Base-by-base conservation (phyloP, 2,113 vertebrate species). In the Sorex araneus region DNA sequence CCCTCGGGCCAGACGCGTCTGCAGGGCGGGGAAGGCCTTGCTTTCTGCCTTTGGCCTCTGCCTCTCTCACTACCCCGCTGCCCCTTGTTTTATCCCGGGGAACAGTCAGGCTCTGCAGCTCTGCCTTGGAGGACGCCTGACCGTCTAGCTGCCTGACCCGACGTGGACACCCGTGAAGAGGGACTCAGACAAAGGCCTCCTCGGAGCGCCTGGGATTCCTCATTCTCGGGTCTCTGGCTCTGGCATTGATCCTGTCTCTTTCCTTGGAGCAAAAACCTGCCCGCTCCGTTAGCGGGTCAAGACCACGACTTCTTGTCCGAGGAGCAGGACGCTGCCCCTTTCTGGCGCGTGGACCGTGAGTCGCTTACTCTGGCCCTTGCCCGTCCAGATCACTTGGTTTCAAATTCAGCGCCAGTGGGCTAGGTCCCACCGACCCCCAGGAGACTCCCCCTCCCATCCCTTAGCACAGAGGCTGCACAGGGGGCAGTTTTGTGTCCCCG, bases 91-190 rank as follows among this genome's bases (percentile, higher is more conserved):
- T 89, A 18, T 69, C 64, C 27, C 91, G 64, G 40, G 92, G 25
- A 21, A 21, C 82, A 84, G 81, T 94, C 75, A 77, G 89, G 80
- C 66, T 83, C 30, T 81, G 63, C 82, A 75, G 84, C 89, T 92
- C 93, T 86, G 88, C 93, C 87, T 69, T 69, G 76, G 80, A 83
- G 54, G 15, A 32, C 63, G 63, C 82, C 79, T 82, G 71, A 89
- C 54, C 63, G 32, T 50, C 60, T 64, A 0, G 74, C 63, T 50
- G 75, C 73, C 57, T 73, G 84, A 86, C 28, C 63, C 0, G 6
- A 88, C 64, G 50, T 83, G 40, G 43, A n/a, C 63, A 28, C 13
- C 34, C 30, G 40, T 34, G 66, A 73, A n/a, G 76, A 84, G 28
- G 2, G 25, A 36, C 30, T 74, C 34, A 18, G 43, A 85, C 32